Conservation (phyloP, 2,797 vertebrate species). For the Neosalanx taihuensis region DNA sequence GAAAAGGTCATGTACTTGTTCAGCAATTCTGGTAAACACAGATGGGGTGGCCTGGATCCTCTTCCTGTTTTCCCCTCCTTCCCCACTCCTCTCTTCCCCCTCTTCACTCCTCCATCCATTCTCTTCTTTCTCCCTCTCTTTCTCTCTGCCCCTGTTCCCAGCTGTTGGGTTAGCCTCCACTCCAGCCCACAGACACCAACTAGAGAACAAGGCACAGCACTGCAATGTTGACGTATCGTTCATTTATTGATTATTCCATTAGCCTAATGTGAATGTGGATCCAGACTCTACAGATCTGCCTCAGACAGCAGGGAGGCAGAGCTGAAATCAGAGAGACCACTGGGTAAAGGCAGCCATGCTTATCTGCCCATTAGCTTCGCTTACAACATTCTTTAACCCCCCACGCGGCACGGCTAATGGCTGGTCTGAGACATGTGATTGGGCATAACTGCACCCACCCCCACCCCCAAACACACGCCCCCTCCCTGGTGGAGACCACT, state of each 20-base stretch:
- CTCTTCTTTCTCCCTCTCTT: no score
- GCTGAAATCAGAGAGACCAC: background rate
- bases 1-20: conserved; percentile 64
- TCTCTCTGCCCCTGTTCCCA: no score
- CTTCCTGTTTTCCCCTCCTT: background rate
- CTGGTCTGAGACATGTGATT: background rate
- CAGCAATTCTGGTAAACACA: conserved; percentile 47
- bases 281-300: no score
- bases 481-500: no score
- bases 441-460: background rate
- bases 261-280: no score
- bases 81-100: background rate
- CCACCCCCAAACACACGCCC: no score
- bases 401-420: background rate
- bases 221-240: background rate
- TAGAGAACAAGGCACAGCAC: background rate
- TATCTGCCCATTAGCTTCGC: conserved; percentile 10
- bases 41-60: conserved; percentile 48
- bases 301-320: background rate
- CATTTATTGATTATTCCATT: no score
- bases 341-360: conserved; percentile 5
- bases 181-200: no score
- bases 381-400: conserved; percentile 3
- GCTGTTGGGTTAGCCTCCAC: no score
- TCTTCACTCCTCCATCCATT: conserved; percentile 26